Percentiles rank a stretch among this genome's conserved stretches.
phyloP scores from a whole-genome alignment of 1,140 invertebrate genomes.

The Heliconius eleuchia region DNA sequence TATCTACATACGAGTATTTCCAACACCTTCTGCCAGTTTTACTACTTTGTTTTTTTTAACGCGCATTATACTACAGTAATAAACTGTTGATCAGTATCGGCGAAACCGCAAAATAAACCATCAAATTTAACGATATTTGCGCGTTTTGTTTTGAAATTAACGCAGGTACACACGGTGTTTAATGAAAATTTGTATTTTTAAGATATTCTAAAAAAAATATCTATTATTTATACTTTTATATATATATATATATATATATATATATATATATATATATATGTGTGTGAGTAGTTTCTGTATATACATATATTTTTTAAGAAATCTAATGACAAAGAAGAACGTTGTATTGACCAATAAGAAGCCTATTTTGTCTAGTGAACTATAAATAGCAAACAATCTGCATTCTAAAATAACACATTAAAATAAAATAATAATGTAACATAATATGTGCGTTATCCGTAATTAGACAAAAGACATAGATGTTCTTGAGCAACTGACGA shows the following conservation, averaged over 20 bases:
- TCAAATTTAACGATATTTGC: slow-evolving; percentile 19
- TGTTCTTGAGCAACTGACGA: background rate
- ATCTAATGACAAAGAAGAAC: no score
- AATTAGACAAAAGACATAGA: background rate
- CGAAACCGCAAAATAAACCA: slow-evolving; percentile 20
- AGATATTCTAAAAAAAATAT: background rate
- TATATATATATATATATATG: no score
- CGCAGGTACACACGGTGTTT: background rate
- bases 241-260: no score
- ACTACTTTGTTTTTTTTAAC: slow-evolving; percentile 29
- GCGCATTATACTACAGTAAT: slow-evolving; percentile 17
- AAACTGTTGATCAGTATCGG: slow-evolving; percentile 23
- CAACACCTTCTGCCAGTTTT: slow-evolving; percentile 27
- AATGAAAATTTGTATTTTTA: background rate
- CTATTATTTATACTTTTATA: background rate
- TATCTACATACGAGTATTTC: slow-evolving; percentile 42
- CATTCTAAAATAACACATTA: no score
- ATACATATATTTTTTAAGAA: no score
- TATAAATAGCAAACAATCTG: no score
- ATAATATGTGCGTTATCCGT: background rate
- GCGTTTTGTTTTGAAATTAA: background rate
- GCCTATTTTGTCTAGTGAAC: no score
- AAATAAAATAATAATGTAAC: no score
- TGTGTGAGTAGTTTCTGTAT: no score
- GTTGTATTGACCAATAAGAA: no score